Evolutionary conservation across 1,140 invertebrate species (phyloP), one percentile per base, ranked within the genome.

Genomic region (Maniola jurtina): DNA sequence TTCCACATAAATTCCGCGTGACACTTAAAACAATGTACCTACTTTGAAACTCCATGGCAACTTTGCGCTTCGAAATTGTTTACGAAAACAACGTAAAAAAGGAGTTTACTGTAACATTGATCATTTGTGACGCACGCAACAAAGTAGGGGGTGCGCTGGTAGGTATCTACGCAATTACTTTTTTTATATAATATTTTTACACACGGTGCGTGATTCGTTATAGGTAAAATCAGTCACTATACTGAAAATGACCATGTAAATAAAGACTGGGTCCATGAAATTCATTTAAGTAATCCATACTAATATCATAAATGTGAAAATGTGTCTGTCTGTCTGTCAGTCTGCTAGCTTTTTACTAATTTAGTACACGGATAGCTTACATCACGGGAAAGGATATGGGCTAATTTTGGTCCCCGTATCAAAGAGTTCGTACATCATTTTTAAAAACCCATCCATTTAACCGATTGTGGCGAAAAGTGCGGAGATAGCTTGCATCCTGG

Each of bases 61-160:
- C 70, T 76, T 73, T 73, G 71, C 70, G 66, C 67, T 71, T 76
- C 62, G 42, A 68, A 71, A 76, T 73, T 79, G 75, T 77, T 79
- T 75, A 74, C 70, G 71, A 75, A 73, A 74, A 71, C 64, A 68
- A 70, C 56, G 72, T 68, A 72, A 75, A 77, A 78, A 77, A 42
- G 42, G 58, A 75, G 75, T 77, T 75, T 72, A 64, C 71, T 55
- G 69, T 78, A 73, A 80, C 74, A 77, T 78, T 79, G 77, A 83
- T 85, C 75, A 79, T 80, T 81, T 79, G 69, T 67, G 60, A 64
- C 61, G 74, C 82, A 83, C 78, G 80, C 76, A 80, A 81, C 74
- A 77, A 78, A 82, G 79, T 55, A 73, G 74, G 73, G 75, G 75
- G 65, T 45, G 73, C 70, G 78, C 75, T 81, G 82, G 52, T 55